Evolutionary conservation across 37 sponge, comb jelly and placozoan genomes (phyloP).

Genomic region (Tethya wilhelma): DNA sequence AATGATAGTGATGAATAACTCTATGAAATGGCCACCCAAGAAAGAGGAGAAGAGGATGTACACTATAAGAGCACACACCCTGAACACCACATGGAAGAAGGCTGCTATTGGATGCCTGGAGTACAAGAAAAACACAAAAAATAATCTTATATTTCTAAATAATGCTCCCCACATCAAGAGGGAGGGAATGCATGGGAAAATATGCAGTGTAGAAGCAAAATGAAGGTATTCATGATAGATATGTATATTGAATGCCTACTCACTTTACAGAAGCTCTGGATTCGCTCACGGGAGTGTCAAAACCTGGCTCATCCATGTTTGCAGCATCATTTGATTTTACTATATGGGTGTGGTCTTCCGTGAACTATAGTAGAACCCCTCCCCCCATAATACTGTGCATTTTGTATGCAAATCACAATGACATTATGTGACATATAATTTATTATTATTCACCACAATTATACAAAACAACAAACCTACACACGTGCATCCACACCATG

Average conservation of each 20-base stretch:
- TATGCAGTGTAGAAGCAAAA: too few species aligned
- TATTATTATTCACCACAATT: too few species aligned
- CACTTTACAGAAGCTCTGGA: constrained; percentile 34
- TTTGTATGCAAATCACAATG: too few species aligned
- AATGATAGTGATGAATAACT: constrained; percentile 69
- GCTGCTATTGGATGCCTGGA: constrained; percentile 81
- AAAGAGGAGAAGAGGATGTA: constrained; percentile 65
- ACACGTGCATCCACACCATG: background rate
- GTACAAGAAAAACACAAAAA: background rate
- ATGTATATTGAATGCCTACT: too few species aligned
- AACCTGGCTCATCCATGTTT: too few species aligned
- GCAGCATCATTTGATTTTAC: too few species aligned
- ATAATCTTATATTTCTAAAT: background rate
- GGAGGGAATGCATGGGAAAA: background rate
- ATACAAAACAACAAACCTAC: background rate
- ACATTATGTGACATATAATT: constrained; percentile 9
- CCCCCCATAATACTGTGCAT: too few species aligned
- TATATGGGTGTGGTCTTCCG: too few species aligned
- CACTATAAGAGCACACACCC: constrained; percentile 72
- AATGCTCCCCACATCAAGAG: background rate
- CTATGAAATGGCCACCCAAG: constrained; percentile 45
- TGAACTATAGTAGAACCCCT: too few species aligned
- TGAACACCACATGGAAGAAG: constrained; percentile 88
- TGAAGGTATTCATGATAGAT: too few species aligned
- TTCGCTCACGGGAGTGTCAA: constrained; percentile 17